Base-by-base conservation (phyloP, 2,113 vertebrate genomes). In the Lepus timidus region DNA sequence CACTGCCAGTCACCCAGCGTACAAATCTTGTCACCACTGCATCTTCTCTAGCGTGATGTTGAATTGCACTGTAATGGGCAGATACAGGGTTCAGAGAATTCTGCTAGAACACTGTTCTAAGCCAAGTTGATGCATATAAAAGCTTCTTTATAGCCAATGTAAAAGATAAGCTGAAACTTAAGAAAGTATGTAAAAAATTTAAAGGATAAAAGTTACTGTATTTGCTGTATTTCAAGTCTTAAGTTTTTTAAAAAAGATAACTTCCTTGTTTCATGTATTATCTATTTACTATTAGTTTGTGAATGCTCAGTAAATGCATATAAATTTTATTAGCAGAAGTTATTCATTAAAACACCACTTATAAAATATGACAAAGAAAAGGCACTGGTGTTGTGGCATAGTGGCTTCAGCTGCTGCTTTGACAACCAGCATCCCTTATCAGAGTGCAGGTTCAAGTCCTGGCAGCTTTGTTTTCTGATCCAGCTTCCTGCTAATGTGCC, bases 71-170 rank as follows among this genome's bases (percentile, higher is more conserved):
- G 27, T 55, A 68, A 6, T 67, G 67, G 70, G 58, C 94, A 95
- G 70, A 51, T 31, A 85, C 3, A n/a, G 70, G 31, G 44, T 31
- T 88, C 68, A 73, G 25, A n/a, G 39, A 91, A 88, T 70, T 85
- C 8, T 94, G 81, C 27, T 58, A 11, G 71, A 87, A 86, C 16
- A 44, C 25, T 61, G 81, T 85, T 93, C 4, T 36, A 82, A 91
- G 16, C 61, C 68, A 94, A 49, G 31, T 49, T 52, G 87, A 55
- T 25, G 13, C 22, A 80, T 65, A 65, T 44, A 74, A 84, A 94
- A 86, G 27, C 7, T 67, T 33, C 4, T 76, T 87, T 71, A 70
- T 51, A 36, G 4, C 16, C 58, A 71, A 39, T 31, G 88, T 70
- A 52, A 64, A 92, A 87, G 31, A 68, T 55, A 75, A 9, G 20